Evolutionary conservation across 2,888 invertebrate genomes (phyloP).

Genomic region (Orthonychiurus folsomi): DNA sequence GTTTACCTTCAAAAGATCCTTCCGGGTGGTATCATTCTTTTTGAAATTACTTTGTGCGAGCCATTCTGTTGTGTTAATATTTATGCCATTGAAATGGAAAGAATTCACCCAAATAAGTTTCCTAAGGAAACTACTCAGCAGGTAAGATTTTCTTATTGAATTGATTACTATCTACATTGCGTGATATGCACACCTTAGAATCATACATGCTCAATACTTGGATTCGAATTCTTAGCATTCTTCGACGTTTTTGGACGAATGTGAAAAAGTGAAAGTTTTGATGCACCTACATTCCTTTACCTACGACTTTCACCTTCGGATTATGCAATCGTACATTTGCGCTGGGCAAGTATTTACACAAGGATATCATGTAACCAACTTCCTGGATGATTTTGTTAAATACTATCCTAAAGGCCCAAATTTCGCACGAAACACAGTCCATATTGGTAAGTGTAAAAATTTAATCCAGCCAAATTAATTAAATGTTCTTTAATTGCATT

Average conservation of each 20-base stretch:
- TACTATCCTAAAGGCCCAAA: constrained; percentile 69
- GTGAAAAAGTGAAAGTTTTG: constrained; percentile 59
- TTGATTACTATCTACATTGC: no score
- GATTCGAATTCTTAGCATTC: constrained; percentile 47
- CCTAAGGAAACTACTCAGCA: not conserved
- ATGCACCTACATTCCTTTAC: constrained; percentile 70
- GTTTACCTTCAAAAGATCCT: constrained; percentile 35
- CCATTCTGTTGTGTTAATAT: constrained; percentile 63
- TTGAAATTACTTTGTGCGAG: constrained; percentile 59
- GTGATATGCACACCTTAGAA: not conserved
- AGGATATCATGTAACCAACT: constrained; percentile 62
- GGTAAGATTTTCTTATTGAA: not conserved
- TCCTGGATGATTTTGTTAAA: constrained; percentile 65
- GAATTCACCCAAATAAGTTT: constrained; percentile 50
- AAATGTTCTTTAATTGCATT: constrained; percentile 7
- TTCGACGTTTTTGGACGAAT: constrained; percentile 56
- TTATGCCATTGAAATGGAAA: constrained; percentile 56
- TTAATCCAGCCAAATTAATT: constrained; percentile 7
- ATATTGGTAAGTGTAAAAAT: constrained; percentile 59
- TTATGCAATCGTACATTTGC: constrained; percentile 57
- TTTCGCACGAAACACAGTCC: constrained; percentile 62
- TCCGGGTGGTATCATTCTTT: constrained; percentile 57
- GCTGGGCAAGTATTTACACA: constrained; percentile 51
- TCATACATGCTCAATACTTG: not conserved
- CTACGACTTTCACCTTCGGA: constrained; percentile 64